Conservation (phyloP, 2,888 invertebrate genomes). For the Hetaerina titia region DNA sequence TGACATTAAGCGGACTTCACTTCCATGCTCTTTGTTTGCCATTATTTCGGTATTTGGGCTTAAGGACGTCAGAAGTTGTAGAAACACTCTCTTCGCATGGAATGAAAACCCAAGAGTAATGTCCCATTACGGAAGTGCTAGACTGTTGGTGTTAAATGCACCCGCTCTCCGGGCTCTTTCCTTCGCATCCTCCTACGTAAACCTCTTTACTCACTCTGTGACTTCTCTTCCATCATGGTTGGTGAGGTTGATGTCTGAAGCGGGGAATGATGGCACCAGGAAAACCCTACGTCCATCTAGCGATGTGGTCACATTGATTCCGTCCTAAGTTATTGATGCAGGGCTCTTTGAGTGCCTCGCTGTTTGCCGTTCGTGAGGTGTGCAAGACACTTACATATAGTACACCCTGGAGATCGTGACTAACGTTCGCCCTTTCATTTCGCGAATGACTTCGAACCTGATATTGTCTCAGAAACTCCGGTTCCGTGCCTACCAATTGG, state of each 20-base stretch:
- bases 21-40: neutral
- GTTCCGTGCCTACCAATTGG: no score
- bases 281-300: neutral
- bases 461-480: no score
- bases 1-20: neutral
- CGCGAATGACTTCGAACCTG: no score
- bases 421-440: no score
- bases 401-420: no score
- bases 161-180: neutral
- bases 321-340: neutral
- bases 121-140: conserved; percentile 47
- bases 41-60: neutral
- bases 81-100: conserved; percentile 18
- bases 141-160: conserved; percentile 28
- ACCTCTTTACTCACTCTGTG: neutral
- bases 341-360: neutral
- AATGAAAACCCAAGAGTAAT: conserved; percentile 42
- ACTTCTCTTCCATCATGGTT: neutral
- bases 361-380: conserved; percentile 2
- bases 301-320: conserved; percentile 13
- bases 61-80: neutral
- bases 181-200: neutral
- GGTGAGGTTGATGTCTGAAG: neutral
- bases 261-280: neutral
- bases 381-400: no score